Conservation (phyloP, 2,797 vertebrate genomes). For the Rachycentron canadum region DNA sequence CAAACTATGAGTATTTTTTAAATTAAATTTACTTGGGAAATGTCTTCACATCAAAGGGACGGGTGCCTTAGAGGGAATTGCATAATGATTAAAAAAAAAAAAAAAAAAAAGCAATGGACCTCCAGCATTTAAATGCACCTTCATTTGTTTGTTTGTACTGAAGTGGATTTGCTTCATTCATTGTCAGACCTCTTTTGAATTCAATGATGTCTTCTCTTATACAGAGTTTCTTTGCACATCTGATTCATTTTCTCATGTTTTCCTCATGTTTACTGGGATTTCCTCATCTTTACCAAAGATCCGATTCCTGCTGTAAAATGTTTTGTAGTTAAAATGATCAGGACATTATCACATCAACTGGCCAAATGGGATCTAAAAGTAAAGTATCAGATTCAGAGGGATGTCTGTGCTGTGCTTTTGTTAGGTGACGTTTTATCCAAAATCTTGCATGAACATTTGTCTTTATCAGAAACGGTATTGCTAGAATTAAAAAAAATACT, state of each 20-base stretch:
- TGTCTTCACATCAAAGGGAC: slow-evolving; percentile 74
- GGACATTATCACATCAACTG: slow-evolving; percentile 18
- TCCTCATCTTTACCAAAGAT: slow-evolving; percentile 78
- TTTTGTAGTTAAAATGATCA: slow-evolving; percentile 44
- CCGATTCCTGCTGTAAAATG: slow-evolving; percentile 43
- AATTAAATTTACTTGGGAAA: slow-evolving; percentile 41
- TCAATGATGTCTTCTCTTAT: slow-evolving; percentile 54
- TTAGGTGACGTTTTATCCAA: slow-evolving; percentile 64
- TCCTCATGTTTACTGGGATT: slow-evolving; percentile 25
- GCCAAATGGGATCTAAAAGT: slow-evolving; percentile 25
- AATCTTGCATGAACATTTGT: slow-evolving; percentile 79
- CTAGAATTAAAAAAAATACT: slow-evolving; percentile 72
- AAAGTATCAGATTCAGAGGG: slow-evolving; percentile 45
- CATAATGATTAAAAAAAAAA: slow-evolving; percentile 46
- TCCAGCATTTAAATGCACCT: slow-evolving; percentile 70
- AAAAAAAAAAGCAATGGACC: slow-evolving; percentile 56
- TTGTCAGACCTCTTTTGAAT: slow-evolving; percentile 39
- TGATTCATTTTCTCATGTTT: slow-evolving; percentile 23
- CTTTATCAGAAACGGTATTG: slow-evolving; percentile 69
- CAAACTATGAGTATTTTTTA: slow-evolving; percentile 55
- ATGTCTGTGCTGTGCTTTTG: slow-evolving; percentile 54
- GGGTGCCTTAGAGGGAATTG: slow-evolving; percentile 80
- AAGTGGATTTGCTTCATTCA: slow-evolving; percentile 39
- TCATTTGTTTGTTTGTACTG: slow-evolving; percentile 55
- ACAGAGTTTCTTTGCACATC: slow-evolving; percentile 47